Base-by-base conservation (phyloP, 2,797 vertebrate genomes). In the Delichon dasypus region DNA sequence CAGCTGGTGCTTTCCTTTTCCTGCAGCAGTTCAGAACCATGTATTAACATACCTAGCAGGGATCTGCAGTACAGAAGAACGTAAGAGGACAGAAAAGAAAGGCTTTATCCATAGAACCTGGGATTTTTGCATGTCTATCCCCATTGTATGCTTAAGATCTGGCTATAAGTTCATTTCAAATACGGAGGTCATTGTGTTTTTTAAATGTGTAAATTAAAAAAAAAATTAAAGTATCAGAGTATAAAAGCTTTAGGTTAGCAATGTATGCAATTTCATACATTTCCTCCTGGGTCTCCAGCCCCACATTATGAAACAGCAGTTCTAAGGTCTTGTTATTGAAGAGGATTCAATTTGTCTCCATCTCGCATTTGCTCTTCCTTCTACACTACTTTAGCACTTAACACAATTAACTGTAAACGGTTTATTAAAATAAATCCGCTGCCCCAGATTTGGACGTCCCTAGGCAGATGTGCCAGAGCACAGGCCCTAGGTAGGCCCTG, bases 341-440 rank as follows among this genome's bases (percentile, higher is more conserved):
- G 13, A 92, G 40, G 70, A 89, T 91, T 88, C 91, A 60, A 44
- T 44, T 72, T 76, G 82, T 84, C 53, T 27, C 72, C 44, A 51
- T 68, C 51, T 74, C 2, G 30, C 38, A 53, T 78, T 76, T 88
- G 80, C 32, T 92, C 26, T 68, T 82, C 48, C 26, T 85, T 75
- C 48, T 21, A 66, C 25, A 15, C 72, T 78, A 57, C 61, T 89
- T 92, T 88, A 96, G 76, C 73, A 79, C 82, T 91, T 94, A 93
- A 93, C 81, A 42, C 75, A 92, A 92, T 95, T 95, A 95, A 58
- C 85, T 23, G 79, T 93, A 95, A 95, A 95, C 0, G 58, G 92
- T 88, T 96, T 94, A 94, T 92, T 88, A 85, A 85, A 78, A 70
- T 66, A 95, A 95, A 93, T 92, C 79, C 54, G 58, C 45, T 94